Base-by-base conservation (phyloP, 2,797 vertebrate genomes). In the Poeciliopsis infans region DNA sequence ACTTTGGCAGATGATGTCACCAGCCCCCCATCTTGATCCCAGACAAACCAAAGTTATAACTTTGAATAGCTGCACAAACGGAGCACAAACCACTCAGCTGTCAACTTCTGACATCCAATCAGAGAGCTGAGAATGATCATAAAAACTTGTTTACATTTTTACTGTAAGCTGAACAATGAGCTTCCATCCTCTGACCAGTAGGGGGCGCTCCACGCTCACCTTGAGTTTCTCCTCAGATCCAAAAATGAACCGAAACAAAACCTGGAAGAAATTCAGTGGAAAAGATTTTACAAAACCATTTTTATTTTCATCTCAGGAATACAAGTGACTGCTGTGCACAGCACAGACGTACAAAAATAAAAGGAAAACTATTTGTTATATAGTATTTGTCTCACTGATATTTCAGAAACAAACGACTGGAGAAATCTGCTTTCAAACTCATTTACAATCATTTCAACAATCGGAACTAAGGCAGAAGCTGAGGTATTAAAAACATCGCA, bases 321-420 rank as follows among this genome's bases (percentile, higher is more conserved):
- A 96, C 95, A 96, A 94, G 96, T 91, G 95, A 96, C 93, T 95
- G 95, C 95, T 98, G 97, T 99, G 97, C 97, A 95, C 96, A 98
- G 97, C 97, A 99, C 97, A 97, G 97, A 97, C 95, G 95, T 97
- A 97, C 93, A 96, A 96, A 97, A 97, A 97, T 96, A 97, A 96
- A 97, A 97, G 96, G 95, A 95, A 96, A 96, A 95, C 95, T 95
- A 96, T 95, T 96, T 95, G 96, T 96, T 95, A 96, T 95, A 96
- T 96, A 95, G 91, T 95, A 93, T 94, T 95, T 94, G 91, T 93
- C 90, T 94, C 87, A 91, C 82, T 93, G 84, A 90, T 93, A 83
- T 92, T 88, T 91, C 95, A 95, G 94, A 96, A 96, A 96, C 93
- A 96, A 94, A 94, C 94, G 88, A 96, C 94, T 94, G 95, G 94